A percentile compares a stretch with the other conserved stretches of the same genome.
These are phyloP conservation scores for Caenorhabditis auriculariae DNA, from an alignment of 2,888 invertebrate genomes.

Conservation along the genomic window DNA sequence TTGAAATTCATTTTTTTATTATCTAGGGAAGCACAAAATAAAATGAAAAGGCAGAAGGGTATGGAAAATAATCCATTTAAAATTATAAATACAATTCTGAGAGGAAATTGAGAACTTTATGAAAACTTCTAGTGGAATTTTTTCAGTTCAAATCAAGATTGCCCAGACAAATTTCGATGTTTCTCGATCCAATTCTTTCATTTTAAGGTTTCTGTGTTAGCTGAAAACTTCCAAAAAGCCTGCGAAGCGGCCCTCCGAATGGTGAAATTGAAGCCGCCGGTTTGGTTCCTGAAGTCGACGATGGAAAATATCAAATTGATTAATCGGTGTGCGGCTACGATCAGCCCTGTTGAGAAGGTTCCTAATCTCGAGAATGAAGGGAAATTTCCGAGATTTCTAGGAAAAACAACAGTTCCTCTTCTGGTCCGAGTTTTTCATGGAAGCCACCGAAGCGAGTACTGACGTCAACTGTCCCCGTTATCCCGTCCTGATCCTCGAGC, in stretches of 20 bases:
- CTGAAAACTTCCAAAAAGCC: constrained; percentile 93
- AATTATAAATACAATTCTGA: neutral
- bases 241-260: constrained; percentile 82
- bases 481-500: constrained; percentile 77
- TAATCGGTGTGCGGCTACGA: constrained; percentile 72
- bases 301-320: constrained; percentile 93
- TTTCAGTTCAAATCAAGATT: too few relatives aligned
- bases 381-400: constrained; percentile 2
- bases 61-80: neutral
- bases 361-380: neutral
- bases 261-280: constrained; percentile 67
- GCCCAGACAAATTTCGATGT: too few relatives aligned
- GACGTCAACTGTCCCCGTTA: constrained; percentile 69
- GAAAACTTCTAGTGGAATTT: neutral
- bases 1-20: too few relatives aligned
- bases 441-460: constrained; percentile 78
- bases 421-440: constrained; percentile 86
- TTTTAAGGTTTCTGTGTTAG: constrained; percentile 94
- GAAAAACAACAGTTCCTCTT: constrained; percentile 49
- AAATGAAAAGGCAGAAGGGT: too few relatives aligned
- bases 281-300: constrained; percentile 84
- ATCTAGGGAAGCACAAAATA: too few relatives aligned
- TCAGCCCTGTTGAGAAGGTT: constrained; percentile 43
- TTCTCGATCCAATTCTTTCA: neutral
- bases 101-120: neutral